Base-by-base conservation (phyloP, 2,888 invertebrate species). In the Miltochrista miniata region DNA sequence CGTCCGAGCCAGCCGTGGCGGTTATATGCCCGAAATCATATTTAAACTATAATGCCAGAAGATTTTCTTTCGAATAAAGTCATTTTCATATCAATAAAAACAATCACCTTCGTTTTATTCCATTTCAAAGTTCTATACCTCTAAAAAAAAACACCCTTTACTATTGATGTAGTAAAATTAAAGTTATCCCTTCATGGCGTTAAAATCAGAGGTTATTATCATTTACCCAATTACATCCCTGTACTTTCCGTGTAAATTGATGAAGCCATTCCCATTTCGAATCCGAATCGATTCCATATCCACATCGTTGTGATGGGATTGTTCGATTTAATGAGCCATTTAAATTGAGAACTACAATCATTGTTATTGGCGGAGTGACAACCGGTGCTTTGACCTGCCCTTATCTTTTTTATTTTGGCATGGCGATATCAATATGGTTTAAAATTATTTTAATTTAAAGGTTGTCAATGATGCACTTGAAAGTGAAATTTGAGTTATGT, bases 281-380 rank as follows among this genome's bases (percentile, higher is more conserved):
- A 76, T 68, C 69, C 62, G 70, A 65, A 74, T 75, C 72, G 65
- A 66, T 74, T 66, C 65, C 63, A 64, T 63, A 56, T 67, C 61
- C 57, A 70, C 64, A 69, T 54, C 49, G 50, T 54, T 69, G 72
- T 76, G 72, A 76, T 69, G 59, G 70, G 58, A 62, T 65, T 59
- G 61, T 76, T 77, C 74, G 71, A 77, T 76, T 81, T 81, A 83
- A 85, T 84, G 80, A 75, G 68, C 69, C 76, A 70, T 79, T 84
- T 72, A 74, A 78, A 78, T 80, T 73, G 68, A 70, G 59, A 71
- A 70, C 69, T 71, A 70, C 68, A 62, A 64, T 68, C 65, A 61
- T 64, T 64, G 75, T 74, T 72, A 80, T 74, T 64, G 65, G 56
- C 50, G 52, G 9, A 51, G 39, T 57, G 52, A 51, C 42, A 40